Base-by-base conservation (phyloP, 2,888 invertebrate genomes). In the Nomada ruficornis region DNA sequence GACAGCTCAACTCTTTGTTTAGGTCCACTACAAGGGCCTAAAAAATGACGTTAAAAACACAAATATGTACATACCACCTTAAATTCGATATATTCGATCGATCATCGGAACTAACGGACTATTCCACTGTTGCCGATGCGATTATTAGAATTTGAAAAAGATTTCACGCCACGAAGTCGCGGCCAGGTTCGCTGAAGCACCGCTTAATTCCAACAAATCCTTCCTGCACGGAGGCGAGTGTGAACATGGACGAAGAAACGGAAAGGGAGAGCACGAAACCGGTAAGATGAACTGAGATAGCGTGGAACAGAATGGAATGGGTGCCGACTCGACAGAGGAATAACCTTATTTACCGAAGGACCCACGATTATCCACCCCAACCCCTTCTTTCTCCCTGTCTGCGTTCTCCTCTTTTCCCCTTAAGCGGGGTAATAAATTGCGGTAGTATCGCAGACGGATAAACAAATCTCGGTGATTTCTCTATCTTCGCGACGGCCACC, bases 341-440 rank as follows among this genome's bases (percentile, higher is more conserved):
- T 84, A 84, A 84, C 80, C 84, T 84, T 84, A 84, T 84, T 84
- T 84, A 80, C 84, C 84, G 65, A 84, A 84, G 80, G 84, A 80
- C 77, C 80, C 52, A 26, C 80, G 80, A 84, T 84, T 83, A 84
- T 83, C 69, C 62, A 54, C 75, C 10, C 72, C 47, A n/a, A n/a
- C 26, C 23, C 42, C 57, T 7, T 57, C 63, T 9, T 60, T 44
- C 20, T 60, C 7, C 29, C 13, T n/a, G 13, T 36, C 23, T 11
- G 20, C 9, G 7, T 29, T 62, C 63, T 57, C 44, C 55, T 52
- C n/a, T 44, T 15, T 44, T 44, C 23, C 75, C 50, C 55, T 75
- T 47, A 42, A 81, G 59, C 81, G 60, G 11, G 23, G 59, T 78
- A 82, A 85, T 85, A 84, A 85, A 85, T 82, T 65, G 78, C 63